Conservation (phyloP, 1,140 invertebrate species). For the Brachionus rubens region DNA sequence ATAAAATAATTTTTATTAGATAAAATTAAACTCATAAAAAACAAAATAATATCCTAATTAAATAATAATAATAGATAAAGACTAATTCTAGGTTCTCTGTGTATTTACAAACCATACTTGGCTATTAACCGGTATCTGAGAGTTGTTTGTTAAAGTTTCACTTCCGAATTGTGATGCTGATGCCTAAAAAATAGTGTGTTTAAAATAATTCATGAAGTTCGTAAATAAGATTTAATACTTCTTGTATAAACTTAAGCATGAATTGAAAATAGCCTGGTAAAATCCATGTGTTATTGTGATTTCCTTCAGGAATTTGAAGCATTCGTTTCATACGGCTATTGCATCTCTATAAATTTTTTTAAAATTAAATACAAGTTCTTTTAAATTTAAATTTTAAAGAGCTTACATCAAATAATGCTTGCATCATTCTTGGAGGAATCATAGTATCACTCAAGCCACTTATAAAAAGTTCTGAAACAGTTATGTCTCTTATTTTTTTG, state of each 20-base stretch:
- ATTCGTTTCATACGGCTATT: constrained; percentile 1
- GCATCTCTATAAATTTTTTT: neutral
- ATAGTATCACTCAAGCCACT: constrained; percentile 71
- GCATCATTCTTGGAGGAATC: constrained; percentile 81
- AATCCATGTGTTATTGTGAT: constrained; percentile 44
- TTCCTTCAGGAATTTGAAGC: constrained; percentile 29
- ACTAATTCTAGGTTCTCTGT: neutral
- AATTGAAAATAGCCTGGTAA: constrained; percentile 43
- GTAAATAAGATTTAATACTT: neutral
- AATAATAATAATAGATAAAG: neutral
- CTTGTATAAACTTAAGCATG: constrained; percentile 37
- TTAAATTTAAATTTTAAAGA: neutral
- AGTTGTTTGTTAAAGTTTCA: neutral
- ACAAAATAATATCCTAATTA: constrained; percentile 8
- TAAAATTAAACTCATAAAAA: neutral
- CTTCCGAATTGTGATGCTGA: neutral
- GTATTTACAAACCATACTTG: constrained; percentile 25
- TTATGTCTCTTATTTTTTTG: constrained; percentile 50
- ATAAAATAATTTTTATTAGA: too few species aligned
- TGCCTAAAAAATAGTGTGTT: neutral
- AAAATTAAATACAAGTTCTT: neutral
- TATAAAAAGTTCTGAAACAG: constrained; percentile 57
- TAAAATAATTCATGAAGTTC: neutral
- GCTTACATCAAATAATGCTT: constrained; percentile 66
- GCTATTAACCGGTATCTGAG: neutral